Evolutionary conservation across 2,888 invertebrate genomes (phyloP).

Genomic region (Drosophila paucipuncta): DNA sequence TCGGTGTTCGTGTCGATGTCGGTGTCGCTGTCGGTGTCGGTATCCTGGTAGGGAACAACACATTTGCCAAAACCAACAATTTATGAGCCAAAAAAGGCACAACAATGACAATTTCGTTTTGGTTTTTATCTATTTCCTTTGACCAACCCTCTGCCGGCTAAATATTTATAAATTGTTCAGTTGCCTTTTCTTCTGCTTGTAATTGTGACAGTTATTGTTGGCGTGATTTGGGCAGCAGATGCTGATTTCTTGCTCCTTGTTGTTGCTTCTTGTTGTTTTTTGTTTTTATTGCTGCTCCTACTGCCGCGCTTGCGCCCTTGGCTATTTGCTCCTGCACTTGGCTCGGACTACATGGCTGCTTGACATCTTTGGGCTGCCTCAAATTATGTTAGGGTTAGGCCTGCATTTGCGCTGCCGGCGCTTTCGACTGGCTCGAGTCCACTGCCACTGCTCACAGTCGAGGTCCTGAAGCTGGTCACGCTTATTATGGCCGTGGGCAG

Average conservation of each 20-base stretch:
- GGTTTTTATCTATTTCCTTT: constrained; percentile 65
- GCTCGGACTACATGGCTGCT: constrained; percentile 55
- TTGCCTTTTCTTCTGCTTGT: constrained; percentile 25
- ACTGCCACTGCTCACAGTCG: constrained; percentile 8
- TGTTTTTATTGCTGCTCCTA: neutral
- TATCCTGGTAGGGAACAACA: constrained; percentile 8
- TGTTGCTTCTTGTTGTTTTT: neutral
- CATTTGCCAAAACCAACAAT: constrained; percentile 58
- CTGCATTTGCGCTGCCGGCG: constrained; percentile 59
- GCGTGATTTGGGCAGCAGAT: constrained; percentile 54
- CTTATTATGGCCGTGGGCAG: constrained; percentile 75
- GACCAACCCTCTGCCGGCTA: constrained; percentile 61
- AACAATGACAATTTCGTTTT: constrained; percentile 80
- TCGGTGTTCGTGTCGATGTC: neutral
- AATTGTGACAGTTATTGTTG: constrained; percentile 59
- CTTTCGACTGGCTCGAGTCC: constrained; percentile 19
- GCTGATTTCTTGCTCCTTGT: constrained; percentile 9
- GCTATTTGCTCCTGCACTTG: constrained; percentile 78
- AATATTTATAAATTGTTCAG: constrained; percentile 83
- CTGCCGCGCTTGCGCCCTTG: constrained; percentile 37
- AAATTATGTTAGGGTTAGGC: constrained; percentile 79
- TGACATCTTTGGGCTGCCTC: constrained; percentile 69
- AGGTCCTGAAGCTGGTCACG: constrained; percentile 65
- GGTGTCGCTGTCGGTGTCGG: neutral
- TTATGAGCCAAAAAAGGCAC: constrained; percentile 58